Percentiles rank a stretch among this genome's conserved stretches.
Conservation (phyloP, 2,113 vertebrate species). For the Tapirus terrestris region DNA sequence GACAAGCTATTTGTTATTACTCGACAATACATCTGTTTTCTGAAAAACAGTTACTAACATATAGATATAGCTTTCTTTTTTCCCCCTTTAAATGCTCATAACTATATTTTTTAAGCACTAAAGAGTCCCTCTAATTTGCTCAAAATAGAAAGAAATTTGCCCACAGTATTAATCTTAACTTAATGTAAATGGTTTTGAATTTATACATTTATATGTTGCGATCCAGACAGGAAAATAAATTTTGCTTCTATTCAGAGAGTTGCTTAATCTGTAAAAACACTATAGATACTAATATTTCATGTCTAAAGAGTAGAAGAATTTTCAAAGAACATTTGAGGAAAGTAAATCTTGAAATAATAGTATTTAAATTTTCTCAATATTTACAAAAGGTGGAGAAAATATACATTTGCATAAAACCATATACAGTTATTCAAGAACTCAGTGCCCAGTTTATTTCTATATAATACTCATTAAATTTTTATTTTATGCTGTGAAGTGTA, state of each 20-base stretch:
- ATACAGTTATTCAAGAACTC: background rate
- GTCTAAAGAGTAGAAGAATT: background rate
- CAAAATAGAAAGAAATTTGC: background rate
- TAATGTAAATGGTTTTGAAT: slow-evolving; percentile 3
- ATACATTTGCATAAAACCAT: background rate
- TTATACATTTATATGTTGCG: background rate
- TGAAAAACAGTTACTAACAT: background rate
- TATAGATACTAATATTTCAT: background rate
- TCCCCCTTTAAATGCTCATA: background rate
- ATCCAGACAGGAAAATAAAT: background rate
- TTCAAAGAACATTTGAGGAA: background rate
- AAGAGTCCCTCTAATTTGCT: background rate
- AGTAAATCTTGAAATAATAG: background rate
- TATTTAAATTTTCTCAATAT: background rate
- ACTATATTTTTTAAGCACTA: background rate
- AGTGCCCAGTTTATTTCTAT: background rate
- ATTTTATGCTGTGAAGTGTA: background rate
- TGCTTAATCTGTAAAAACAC: background rate
- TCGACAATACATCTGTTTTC: background rate
- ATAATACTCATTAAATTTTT: background rate
- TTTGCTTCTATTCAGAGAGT: background rate
- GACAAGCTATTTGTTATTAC: background rate
- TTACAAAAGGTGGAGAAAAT: background rate
- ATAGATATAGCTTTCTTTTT: background rate
- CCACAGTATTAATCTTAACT: background rate